Evolutionary conservation across 2,113 vertebrate genomes (phyloP), one percentile per base, ranked within the genome.

Genomic region (Ictalurus furcatus): DNA sequence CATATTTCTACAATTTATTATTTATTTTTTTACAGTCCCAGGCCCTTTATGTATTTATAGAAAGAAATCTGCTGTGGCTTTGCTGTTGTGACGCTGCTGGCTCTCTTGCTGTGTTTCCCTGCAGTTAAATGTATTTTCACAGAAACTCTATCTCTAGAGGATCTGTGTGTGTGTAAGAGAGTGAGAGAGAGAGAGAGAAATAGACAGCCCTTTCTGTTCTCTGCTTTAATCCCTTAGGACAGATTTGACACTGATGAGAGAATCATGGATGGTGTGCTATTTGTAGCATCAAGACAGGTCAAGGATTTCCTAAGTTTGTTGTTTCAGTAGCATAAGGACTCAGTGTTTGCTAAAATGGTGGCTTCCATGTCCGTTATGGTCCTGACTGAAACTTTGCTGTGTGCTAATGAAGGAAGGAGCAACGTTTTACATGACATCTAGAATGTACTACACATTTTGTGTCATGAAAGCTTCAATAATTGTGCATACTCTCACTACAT

Each of bases 181-280:
- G 14, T 58, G 52, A 58, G 44, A 52, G 7, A 23, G 40, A 85
- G 4, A 34, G 84, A 85, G 14, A 67, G 65, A 85, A 28, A 73
- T 16, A 17, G 56, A 23, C 65, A 78, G 58, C 61, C 37, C 14
- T 44, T 65, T 78, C 80, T 88, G 30, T 44, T 74, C 52, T 63
- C 30, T 61, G 48, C 28, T 63, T 78, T 71, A 74, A 63, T 89
- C 76, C 67, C 30, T 54, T 34, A 30, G 88, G 58, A 21, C 65
- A 71, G 23, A 89, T 76, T 73, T 63, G 61, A 81, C 59, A 80
- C 76, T 78, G 76, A 89, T 74, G 69, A 23, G 54, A 74, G 84
- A 92, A 89, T 91, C 90, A 65, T 76, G 89, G 86, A 80, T 89
- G 13, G 69, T 86, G 56, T 88, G 58, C 92, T 94, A 88, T 94